These are phyloP conservation scores for Drosophila multiciliata DNA, from an alignment of 2,888 invertebrate genomes.

Conservation along the genomic window DNA sequence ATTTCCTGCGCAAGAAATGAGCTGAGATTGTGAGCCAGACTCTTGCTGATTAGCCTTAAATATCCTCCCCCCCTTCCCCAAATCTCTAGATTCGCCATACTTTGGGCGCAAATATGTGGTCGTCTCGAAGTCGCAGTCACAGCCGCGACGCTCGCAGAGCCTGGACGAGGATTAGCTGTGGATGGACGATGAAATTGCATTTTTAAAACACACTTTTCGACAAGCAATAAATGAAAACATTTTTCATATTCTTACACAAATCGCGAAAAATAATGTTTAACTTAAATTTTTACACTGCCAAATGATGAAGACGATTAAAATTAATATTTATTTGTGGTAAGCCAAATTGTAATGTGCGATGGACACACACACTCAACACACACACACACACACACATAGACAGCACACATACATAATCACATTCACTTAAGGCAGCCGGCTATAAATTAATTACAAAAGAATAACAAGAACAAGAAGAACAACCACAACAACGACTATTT, in stretches of 20 bases:
- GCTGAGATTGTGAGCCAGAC: constrained; percentile 16
- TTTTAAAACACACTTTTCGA: constrained; percentile 46
- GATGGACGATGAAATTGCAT: constrained; percentile 39
- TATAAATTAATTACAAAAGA: constrained; percentile 64
- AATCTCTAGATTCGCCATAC: constrained; percentile 77
- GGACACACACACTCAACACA: constrained; percentile 23
- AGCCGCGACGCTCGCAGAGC: constrained; percentile 67
- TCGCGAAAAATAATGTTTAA: constrained; percentile 47
- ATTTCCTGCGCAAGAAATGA: constrained; percentile 84
- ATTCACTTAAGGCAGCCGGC: constrained; percentile 57
- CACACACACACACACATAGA: constrained; percentile 21
- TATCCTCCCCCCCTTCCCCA: constrained; percentile 38
- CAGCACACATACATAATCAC: constrained; percentile 27
- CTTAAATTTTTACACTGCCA: constrained; percentile 81
- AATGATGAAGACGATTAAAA: constrained; percentile 55
- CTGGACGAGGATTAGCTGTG: constrained; percentile 68
- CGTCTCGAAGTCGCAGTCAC: constrained; percentile 64
- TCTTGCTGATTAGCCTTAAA: constrained; percentile 38
- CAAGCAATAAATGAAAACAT: constrained; percentile 65
- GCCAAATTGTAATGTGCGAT: constrained; percentile 59
- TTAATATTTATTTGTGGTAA: constrained; percentile 65
- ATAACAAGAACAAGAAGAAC: constrained; percentile 44
- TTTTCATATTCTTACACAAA: constrained; percentile 36
- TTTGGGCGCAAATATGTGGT: constrained; percentile 82
- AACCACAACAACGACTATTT: constrained; percentile 81